Percentiles rank a stretch among this genome's conserved stretches.
Conservation (phyloP, 37 sponge, comb jelly and placozoan genomes). For the Eunapius fragilis region DNA sequence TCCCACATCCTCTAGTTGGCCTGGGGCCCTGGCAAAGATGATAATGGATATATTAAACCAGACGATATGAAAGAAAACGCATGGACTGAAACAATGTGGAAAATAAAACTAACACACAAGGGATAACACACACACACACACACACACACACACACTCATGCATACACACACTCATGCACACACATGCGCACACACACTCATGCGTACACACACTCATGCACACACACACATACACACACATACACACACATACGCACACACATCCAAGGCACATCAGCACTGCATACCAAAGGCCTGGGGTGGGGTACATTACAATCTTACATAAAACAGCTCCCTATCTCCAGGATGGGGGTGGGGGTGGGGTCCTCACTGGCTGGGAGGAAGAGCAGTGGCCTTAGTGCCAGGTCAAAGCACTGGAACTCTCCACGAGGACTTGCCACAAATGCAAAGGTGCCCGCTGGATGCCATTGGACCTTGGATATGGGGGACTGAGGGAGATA, state of each 20-base stretch:
- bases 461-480: conserved; percentile 64
- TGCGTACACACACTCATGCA: not conserved
- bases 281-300: no score
- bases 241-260: not conserved
- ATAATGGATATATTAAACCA: not conserved
- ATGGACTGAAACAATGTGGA: not conserved
- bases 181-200: not conserved
- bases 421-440: conserved; percentile 48
- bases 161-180: not conserved
- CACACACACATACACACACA: not conserved
- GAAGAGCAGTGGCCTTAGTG: conserved; percentile 46
- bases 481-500: not conserved
- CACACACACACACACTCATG: not conserved
- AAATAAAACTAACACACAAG: not conserved
- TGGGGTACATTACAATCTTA: conserved; percentile 6
- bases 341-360: conserved; percentile 25
- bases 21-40: conserved; percentile 33
- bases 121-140: not conserved
- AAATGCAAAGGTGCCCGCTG: conserved; percentile 59
- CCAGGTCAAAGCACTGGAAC: conserved; percentile 69
- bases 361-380: conserved; percentile 41
- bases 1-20: conserved; percentile 27
- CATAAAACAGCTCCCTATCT: conserved; percentile 33
- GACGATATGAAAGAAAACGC: not conserved
- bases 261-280: not conserved